phyloP scores from a whole-genome alignment of 2,888 invertebrate species.

The Muscina levida region DNA sequence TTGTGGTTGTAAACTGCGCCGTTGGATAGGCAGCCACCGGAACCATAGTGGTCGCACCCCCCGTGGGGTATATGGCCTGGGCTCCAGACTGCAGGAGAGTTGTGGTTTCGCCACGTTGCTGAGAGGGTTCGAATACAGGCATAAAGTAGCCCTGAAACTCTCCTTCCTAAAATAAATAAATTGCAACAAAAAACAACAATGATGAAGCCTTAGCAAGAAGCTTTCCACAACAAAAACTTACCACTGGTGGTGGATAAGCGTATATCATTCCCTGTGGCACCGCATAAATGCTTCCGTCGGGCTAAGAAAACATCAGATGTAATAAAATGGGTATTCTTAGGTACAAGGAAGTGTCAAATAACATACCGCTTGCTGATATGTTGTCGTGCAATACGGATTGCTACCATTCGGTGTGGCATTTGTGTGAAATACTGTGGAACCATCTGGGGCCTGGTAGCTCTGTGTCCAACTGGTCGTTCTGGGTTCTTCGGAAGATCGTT shows the following conservation, averaged over 20 bases:
- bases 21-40: conserved; percentile 78
- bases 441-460: conserved; percentile 78
- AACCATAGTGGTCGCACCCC: conserved; percentile 76
- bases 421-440: conserved; percentile 77
- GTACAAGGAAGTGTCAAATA: conserved; percentile 15
- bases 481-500: conserved; percentile 66
- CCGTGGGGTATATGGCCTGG: conserved; percentile 77
- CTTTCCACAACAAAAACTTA: too few relatives aligned
- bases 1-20: conserved; percentile 75
- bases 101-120: conserved; percentile 74
- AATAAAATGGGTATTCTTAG: neutral
- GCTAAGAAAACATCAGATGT: conserved; percentile 69
- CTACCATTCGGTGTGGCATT: conserved; percentile 73
- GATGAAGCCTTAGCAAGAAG: too few relatives aligned
- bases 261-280: conserved; percentile 80
- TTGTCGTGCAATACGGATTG: conserved; percentile 77
- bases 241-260: conserved; percentile 77
- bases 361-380: conserved; percentile 80
- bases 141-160: conserved; percentile 79
- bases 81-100: conserved; percentile 75
- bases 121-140: conserved; percentile 79
- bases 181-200: too few relatives aligned
- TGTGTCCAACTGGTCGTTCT: conserved; percentile 74
- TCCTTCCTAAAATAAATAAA: conserved; percentile 72
- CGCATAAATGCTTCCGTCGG: conserved; percentile 80